Evolutionary conservation across 2,888 invertebrate genomes (phyloP), one percentile per base, ranked within the genome.

Genomic region (Stenolophus ochropezus): DNA sequence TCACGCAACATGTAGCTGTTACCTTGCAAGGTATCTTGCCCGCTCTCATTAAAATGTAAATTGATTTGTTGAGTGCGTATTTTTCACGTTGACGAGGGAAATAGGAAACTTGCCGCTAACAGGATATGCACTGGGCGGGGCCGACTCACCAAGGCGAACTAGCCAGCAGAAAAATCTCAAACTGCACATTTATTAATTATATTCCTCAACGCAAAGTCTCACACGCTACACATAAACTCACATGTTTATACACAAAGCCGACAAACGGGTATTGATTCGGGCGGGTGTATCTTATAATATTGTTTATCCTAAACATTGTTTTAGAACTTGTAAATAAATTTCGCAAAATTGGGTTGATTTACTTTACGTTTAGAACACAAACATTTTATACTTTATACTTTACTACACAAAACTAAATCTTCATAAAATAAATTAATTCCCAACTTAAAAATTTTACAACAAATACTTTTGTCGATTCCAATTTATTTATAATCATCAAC

Each of bases 91-190:
- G 58, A 77, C 65, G 47, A 78, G 56, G 78, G n/a, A 65, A 78
- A 21, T 78, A 78, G 33, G 78, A 58, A 78, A 61, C 58, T 65
- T 78, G 56, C 49, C 51, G 47, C 74, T 51, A 74, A 74, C 74
- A 74, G 77, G 77, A 77, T 77, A 58, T 77, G 65, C 65, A 69
- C 33, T 42, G 53, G 75, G 75, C 53, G 75, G 23, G 77, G 78
- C n/a, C n/a, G n/a, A n/a, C 18, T 78, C 11, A 11, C 11, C 65
- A 78, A 42, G 49, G 47, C 47, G 23, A 78, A 14, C 33, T 6
- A 16, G 27, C 18, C 33, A 27, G 65, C 56, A 56, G 65, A 69
- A 16, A 69, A 69, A 61, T n/a, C 6, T 1, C 14, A 51, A 51
- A 51, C 5, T 56, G 4, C 21, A 56, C 56, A 56, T 56, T 56